Conservation (phyloP, 2,888 invertebrate genomes). For the Tetranychus truncatus region DNA sequence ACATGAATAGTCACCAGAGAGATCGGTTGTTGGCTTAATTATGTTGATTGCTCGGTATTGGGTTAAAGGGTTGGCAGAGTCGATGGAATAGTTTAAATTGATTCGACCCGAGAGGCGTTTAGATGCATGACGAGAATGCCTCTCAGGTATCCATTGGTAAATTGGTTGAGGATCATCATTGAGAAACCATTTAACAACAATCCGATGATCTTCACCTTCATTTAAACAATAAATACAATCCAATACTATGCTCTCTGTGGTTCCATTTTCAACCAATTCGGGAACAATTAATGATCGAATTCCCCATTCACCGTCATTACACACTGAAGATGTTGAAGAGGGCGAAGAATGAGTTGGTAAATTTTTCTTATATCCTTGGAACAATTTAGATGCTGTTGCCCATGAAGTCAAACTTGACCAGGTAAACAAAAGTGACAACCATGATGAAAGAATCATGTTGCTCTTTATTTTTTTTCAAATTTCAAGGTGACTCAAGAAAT, state of each 20-base stretch:
- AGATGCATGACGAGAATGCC: conserved; percentile 23
- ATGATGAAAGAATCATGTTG: no score
- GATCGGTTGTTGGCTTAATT: conserved; percentile 25
- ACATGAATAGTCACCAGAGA: conserved; percentile 27
- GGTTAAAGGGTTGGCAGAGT: conserved; percentile 19
- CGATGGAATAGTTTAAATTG: conserved; percentile 23
- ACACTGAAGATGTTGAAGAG: neutral
- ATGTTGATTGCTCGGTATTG: conserved; percentile 25
- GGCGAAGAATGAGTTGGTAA: no score
- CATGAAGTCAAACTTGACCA: no score
- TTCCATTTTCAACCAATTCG: conserved; percentile 26
- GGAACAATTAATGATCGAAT: conserved; percentile 25
- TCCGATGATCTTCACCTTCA: conserved; percentile 22
- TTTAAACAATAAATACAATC: conserved; percentile 26
- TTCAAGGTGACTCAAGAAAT: no score
- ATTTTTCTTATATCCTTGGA: no score
- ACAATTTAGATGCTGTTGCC: no score
- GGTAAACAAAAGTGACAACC: no score
- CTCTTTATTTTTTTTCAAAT: no score
- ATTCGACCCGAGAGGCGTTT: conserved; percentile 24
- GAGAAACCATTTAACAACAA: conserved; percentile 28
- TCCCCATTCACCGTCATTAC: conserved; percentile 19
- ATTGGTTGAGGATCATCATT: conserved; percentile 27
- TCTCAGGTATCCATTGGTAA: conserved; percentile 28
- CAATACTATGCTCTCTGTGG: conserved; percentile 25